Percentiles rank a stretch among this genome's conserved stretches.
Evolutionary conservation across 2,113 vertebrate species (phyloP).

Genomic region (Dendropsophus ebraccatus): DNA sequence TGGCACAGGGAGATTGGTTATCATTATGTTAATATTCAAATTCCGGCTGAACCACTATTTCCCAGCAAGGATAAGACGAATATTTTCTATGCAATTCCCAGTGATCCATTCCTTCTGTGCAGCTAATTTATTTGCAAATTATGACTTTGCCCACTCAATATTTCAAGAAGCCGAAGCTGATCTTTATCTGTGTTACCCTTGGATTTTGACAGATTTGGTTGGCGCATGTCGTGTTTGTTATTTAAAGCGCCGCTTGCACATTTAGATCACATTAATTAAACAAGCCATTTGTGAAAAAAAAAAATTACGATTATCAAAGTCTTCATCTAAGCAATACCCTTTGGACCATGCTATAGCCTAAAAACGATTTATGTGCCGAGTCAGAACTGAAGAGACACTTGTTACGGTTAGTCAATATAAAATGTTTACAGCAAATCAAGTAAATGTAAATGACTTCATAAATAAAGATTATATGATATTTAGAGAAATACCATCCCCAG

Average conservation of each 20-base stretch:
- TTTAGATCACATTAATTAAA: conserved; percentile 43
- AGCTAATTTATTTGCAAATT: conserved; percentile 46
- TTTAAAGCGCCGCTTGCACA: conserved; percentile 2
- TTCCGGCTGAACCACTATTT: neutral
- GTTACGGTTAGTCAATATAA: neutral
- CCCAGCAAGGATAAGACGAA: neutral
- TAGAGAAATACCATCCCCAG: neutral
- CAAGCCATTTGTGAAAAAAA: neutral
- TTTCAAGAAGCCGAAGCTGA: conserved; percentile 35
- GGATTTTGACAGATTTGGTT: conserved; percentile 28
- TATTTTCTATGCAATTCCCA: conserved; percentile 28
- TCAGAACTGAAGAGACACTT: neutral
- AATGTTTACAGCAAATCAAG: conserved; percentile 2
- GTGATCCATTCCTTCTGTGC: conserved; percentile 24
- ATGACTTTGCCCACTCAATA: conserved; percentile 39
- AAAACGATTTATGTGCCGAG: neutral
- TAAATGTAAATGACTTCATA: conserved; percentile 6
- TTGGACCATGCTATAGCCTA: neutral
- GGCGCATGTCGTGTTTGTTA: conserved; percentile 9
- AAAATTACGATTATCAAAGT: conserved; percentile 20
- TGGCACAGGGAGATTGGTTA: neutral
- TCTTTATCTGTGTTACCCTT: conserved; percentile 30
- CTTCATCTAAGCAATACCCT: conserved; percentile 17
- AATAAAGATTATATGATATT: neutral
- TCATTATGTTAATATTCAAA: conserved; percentile 6